Base-by-base conservation (phyloP, 2,113 vertebrate genomes). In the Todiramphus saurophagus region DNA sequence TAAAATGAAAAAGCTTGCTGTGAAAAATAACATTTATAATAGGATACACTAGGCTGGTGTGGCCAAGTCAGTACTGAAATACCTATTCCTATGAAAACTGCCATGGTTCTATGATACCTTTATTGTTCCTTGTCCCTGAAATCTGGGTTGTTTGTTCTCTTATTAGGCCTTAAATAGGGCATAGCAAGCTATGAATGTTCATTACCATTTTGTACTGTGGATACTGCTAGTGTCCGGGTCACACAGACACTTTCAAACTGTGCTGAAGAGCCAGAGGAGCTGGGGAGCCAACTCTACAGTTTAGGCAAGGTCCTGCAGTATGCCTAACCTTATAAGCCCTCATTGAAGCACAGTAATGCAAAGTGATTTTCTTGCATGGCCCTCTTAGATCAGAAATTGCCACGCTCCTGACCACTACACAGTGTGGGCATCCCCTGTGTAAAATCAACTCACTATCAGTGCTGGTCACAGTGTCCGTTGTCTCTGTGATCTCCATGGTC, bases 21-120 rank as follows among this genome's bases (percentile, higher is more conserved):
- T 53, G 39, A 92, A 94, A 87, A 93, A 84, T 53, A 81, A 70
- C 43, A 82, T 93, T 94, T 87, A 28, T 37, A 33, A 85, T 93
- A 41, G n/a, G 31, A 48, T 37, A 74, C 53, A 9, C 41, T 17
- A 66, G 20, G 44, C 53, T 63, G n/a, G 28, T 46, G 25, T 31
- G 62, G 58, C 37, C 39, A 24, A 76, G 50, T 53, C 67, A 74
- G 37, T 20, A 18, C 21, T 23, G 48, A 17, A 68, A n/a, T 14
- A 60, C 16, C 10, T 55, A 2, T 16, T 82, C 66, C 70, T 37
- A 16, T 79, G 51, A 27, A 79, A 69, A 55, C 17, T 13, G 7
- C 20, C 31, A 10, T 14, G 4, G 59, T 73, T 55, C 62, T 58
- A 0, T 8, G 28, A 79, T 3, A 44, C 3, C 9, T 62, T 62